Evolutionary conservation across 2,113 vertebrate genomes (phyloP), one percentile per base, ranked within the genome.

Genomic region (Oncorhynchus keta): DNA sequence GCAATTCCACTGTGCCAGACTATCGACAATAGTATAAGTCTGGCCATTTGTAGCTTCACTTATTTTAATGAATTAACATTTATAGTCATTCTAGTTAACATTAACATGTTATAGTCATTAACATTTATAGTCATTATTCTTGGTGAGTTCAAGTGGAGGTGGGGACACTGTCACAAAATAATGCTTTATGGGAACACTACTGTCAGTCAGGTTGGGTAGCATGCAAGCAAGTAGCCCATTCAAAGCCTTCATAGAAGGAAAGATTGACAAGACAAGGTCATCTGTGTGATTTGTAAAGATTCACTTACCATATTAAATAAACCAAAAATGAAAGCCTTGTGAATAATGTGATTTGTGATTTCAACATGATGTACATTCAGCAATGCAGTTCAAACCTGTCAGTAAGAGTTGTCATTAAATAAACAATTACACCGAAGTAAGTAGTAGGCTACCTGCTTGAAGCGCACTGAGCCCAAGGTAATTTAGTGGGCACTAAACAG

Each of bases 201-300:
- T 11, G 16, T 30, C 30, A 68, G 9, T 69, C 20, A 9, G 32
- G 2, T 22, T 69, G 26, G 62, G 2, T 35, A 51, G 68, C 45
- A 61, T 68, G 72, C 35, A 75, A 55, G n/a, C 62, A 2, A 35
- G 66, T 68, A 30, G 26, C 7, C 3, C 20, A 69, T 39, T 35
- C 20, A 69, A 69, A 39, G 30, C 86, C 86, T 88, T 88, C 86
- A 88, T 77, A 80, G 86, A 88, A 88, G 86, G 86, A 45, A 84
- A 22, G 45, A 77, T 30, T 69, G 9, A 20, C 35, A 22, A 57
- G 55, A 20, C 55, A 57, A 11, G 39, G 39, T 45, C 9, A 12
- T 55, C 51, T 62, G 55, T 57, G 55, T 57, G 2, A n/a, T 22
- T 62, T 62, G 13, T 62, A 24, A 62, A 8, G n/a, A 8, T 62